phyloP scores from a whole-genome alignment of 2,888 invertebrate species.

The Serripes groenlandicus region DNA sequence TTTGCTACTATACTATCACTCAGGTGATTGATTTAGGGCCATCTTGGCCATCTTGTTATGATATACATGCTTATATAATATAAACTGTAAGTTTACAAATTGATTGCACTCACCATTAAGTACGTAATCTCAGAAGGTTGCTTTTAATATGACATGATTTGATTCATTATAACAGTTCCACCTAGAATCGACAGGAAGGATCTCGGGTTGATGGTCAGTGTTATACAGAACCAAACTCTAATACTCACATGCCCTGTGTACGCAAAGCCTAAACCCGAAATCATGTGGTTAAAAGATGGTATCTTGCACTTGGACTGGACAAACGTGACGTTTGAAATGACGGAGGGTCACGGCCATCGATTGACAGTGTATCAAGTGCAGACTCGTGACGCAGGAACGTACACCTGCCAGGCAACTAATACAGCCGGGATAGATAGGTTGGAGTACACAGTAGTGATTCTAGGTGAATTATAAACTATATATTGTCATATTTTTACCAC shows the following conservation, averaged over 20 bases:
- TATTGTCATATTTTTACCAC: too few species aligned
- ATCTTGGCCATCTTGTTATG: neutral
- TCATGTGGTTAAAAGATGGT: conserved; percentile 85
- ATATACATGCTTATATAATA: neutral
- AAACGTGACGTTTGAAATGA: conserved; percentile 78
- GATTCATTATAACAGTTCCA: conserved; percentile 82
- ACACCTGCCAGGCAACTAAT: conserved; percentile 87
- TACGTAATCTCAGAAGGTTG: too few species aligned
- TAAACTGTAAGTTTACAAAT: too few species aligned
- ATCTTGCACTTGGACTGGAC: conserved; percentile 80
- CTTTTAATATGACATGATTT: too few species aligned
- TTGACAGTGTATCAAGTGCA: conserved; percentile 82
- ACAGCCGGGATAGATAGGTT: conserved; percentile 86
- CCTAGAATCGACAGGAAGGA: conserved; percentile 76
- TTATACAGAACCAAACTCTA: conserved; percentile 84
- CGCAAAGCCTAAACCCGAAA: conserved; percentile 85
- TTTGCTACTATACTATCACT: too few species aligned
- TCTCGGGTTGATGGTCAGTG: conserved; percentile 77
- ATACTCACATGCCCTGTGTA: conserved; percentile 84
- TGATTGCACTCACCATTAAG: too few species aligned
- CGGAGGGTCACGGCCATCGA: conserved; percentile 78
- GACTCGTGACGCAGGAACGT: conserved; percentile 86
- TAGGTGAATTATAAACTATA: too few species aligned
- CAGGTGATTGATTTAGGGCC: neutral
- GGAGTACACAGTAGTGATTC: conserved; percentile 77